Evolutionary conservation across 2,888 invertebrate genomes (phyloP), one percentile per base, ranked within the genome.

Genomic region (Lepidochrysops patricia): DNA sequence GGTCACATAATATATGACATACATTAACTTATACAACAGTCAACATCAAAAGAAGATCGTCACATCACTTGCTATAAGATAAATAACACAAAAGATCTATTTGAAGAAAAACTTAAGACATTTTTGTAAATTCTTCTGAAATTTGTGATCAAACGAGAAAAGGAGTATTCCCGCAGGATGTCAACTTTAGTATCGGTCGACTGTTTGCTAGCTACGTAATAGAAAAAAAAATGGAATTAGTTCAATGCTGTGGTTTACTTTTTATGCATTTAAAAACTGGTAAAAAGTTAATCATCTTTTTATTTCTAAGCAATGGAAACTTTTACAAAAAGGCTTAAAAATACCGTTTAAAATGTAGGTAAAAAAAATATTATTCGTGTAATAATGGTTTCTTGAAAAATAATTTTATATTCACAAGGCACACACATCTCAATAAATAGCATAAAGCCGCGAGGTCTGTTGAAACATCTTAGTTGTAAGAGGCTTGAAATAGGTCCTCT

Each of bases 381-480:
- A n/a, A n/a, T n/a, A n/a, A n/a, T n/a, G n/a, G n/a, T n/a, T n/a
- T n/a, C n/a, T n/a, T n/a, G n/a, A n/a, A n/a, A n/a, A n/a, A n/a
- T 35, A n/a, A 13, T 35, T 2, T 35, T 43, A 19, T 43, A 43
- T 0, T 43, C 15, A 4, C 19, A 43, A 43, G 43, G 19, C 43
- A 19, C 69, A 68, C n/a, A 72, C 69, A 68, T 67, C 74, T 74
- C 62, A 64, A 68, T 64, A 72, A 71, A 68, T 67, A 63, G 67
- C 67, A 68, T 63, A 66, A 67, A 71, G 67, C 63, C 67, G 71
- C 67, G 73, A 77, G 74, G 69, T 68, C 67, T 65, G 70, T 75
- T 72, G 68, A 73, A 75, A 72, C 68, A 69, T 68, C 66, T 68
- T 59, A 26, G 49, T 61, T 60, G 52, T 48, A 25, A 61, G 63